Evolutionary conservation across 2,797 vertebrate genomes (phyloP), one percentile per base, ranked within the genome.

Genomic region (Coregonus ussuriensis): DNA sequence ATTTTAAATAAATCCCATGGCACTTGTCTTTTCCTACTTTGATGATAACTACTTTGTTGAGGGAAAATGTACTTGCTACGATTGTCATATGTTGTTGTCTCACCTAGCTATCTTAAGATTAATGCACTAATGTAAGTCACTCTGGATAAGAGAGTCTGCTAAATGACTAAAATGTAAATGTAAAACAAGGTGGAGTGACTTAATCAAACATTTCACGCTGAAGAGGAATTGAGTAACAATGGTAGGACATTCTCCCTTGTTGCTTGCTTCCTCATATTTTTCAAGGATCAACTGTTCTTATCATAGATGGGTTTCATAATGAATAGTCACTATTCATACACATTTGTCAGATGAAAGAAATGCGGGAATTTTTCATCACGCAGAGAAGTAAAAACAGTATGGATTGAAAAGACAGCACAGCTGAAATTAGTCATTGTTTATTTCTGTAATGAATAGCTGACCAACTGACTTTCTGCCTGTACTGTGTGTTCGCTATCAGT

Each of bases 381-480:
- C 71, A 29, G 7, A 29, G 15, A 72, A 79, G 86, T 74, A 85
- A 83, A 84, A 82, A 63, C 37, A 35, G 75, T 71, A 76, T 76
- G 71, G 41, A 79, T 79, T 76, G 68, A 15, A 51, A 54, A 77
- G 73, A 56, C 47, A 66, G 63, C 72, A 14, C 41, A 70, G 72
- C 65, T 74, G 77, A 69, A 71, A 47, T 91, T 89, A 91, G 74
- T 92, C 89, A 89, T 76, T 71, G 41, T 81, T 80, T 18, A 82
- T 84, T 84, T 87, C 81, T 87, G 89, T 71, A 88, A 87, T 89
- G 88, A 91, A 89, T 89, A 80, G 77, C 21, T 76, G 86, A 74
- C 75, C 80, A 75, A 79, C 81, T 71, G 11, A 85, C 41, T 77
- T 82, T 72, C 73, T 29, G 74, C 63, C 31, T 25, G 63, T 66